Base-by-base conservation (phyloP, 2,797 vertebrate genomes). In the Muraenolepis orangiensis region DNA sequence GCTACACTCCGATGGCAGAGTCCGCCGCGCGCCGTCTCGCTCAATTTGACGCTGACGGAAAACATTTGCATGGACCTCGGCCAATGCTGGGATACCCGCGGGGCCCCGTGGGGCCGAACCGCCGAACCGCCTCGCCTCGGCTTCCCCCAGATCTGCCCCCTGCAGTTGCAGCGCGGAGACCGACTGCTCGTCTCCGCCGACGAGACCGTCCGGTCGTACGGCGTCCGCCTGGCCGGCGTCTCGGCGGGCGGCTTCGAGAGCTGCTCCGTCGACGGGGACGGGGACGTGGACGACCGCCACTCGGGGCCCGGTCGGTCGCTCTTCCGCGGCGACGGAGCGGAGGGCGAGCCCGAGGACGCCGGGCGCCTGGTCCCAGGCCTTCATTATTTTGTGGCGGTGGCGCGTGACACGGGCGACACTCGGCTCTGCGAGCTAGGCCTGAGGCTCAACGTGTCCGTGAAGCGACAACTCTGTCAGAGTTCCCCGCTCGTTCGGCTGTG, bases 121-220 rank as follows among this genome's bases (percentile, higher is more conserved):
- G 23, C 23, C n/a, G 51, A 4, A 12, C 57, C 1, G 23, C 57
- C 57, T 26, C 23, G 10, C 10, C 8, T 3, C 32, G 32, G n/a
- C 70, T 81, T 94, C 64, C 91, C 93, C 42, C 95, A 96, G 81
- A 91, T 96, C 79, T 97, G 95, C 76, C 95, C 95, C 38, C 85
- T 96, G 66, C 90, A 95, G 75, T 85, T 96, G 84, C 96, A 97
- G 5, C 72, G 93, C 5, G 95, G 94, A 75, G 95, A 96, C 16
- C 88, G 81, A 20, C 89, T 96, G 79, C 84, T 94, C 72, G 89
- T 95, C 85, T 93, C 91, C 30, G 76, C 84, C 20, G 93, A 93
- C 79, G 84, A 84, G 26, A 91, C 90, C 0, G 92, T 95, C 76
- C 86, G 86, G 72, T 87, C 87, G 2, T 92, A 93, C 0, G 94